These are phyloP conservation scores for Andricus curvator DNA, from an alignment of 2,888 invertebrate species.

Conservation along the genomic window DNA sequence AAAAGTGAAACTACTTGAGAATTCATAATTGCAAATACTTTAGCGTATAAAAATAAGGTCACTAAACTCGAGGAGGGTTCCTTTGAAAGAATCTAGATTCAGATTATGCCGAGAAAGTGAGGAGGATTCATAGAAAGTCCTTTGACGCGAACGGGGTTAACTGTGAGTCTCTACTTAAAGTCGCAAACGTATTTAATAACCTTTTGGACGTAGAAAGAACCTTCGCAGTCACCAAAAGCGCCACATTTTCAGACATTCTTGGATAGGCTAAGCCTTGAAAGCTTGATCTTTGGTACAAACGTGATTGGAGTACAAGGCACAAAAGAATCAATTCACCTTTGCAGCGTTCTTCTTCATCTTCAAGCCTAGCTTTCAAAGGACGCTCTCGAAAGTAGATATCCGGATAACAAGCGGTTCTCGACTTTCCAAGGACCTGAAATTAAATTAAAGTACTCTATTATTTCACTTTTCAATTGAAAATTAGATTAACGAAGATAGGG, in stretches of 20 bases:
- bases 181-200: constrained; percentile 22
- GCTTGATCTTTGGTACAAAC: neutral
- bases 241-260: neutral
- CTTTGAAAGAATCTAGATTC: neutral
- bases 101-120: constrained; percentile 10
- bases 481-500: neutral
- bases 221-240: neutral
- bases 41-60: neutral
- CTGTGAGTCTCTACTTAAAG: neutral
- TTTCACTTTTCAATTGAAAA: neutral
- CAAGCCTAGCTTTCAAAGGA: neutral
- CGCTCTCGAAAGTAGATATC: neutral
- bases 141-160: constrained; percentile 19
- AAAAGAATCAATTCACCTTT: constrained; percentile 17
- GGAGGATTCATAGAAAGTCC: constrained; percentile 8
- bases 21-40: neutral
- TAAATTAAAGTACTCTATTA: neutral
- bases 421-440: no score
- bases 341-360: neutral
- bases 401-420: neutral
- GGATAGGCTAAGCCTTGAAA: neutral
- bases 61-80: neutral
- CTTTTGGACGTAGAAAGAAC: constrained; percentile 17
- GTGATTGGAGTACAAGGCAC: neutral
- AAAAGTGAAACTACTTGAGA: neutral